Conservation (phyloP, 2,113 vertebrate genomes). For the Ammodytes marinus region DNA sequence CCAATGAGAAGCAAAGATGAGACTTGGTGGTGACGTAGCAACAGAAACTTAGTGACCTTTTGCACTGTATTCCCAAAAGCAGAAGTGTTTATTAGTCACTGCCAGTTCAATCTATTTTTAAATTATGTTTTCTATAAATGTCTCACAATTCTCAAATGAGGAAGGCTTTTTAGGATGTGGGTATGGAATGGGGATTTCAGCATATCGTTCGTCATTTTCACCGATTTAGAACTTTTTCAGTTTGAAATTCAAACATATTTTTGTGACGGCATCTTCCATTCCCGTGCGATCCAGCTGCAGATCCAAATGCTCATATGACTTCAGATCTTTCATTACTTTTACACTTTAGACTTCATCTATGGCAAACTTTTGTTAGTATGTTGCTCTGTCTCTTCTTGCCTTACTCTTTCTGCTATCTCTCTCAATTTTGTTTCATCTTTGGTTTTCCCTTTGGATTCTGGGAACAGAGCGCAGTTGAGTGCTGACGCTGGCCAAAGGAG, state of each 20-base stretch:
- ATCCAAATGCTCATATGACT: not conserved
- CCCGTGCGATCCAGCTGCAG: not conserved
- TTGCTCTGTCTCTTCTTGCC: conserved; percentile 52
- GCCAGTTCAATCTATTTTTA: not conserved
- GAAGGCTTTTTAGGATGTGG: conserved; percentile 1
- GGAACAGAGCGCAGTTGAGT: conserved; percentile 85
- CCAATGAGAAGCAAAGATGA: not conserved
- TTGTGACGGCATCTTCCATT: not conserved
- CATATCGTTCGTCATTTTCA: conserved; percentile 16
- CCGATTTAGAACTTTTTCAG: not conserved
- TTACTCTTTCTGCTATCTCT: conserved; percentile 67
- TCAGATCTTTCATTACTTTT: conserved; percentile 7
- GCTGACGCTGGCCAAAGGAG: conserved; percentile 83
- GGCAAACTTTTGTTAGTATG: conserved; percentile 47
- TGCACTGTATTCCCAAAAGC: not conserved
- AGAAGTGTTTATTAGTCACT: conserved; percentile 29
- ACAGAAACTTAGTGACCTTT: conserved; percentile 2
- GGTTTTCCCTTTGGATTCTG: conserved; percentile 73
- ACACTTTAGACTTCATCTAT: conserved; percentile 20
- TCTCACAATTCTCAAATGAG: conserved; percentile 7
- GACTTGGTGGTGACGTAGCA: not conserved
- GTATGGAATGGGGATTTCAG: not conserved
- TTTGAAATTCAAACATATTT: not conserved
- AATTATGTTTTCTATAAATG: not conserved
- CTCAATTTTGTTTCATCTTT: conserved; percentile 57